These are phyloP conservation scores for Spea multiplicata DNA, from an alignment of 2,113 vertebrate genomes.

Conservation along the genomic window DNA sequence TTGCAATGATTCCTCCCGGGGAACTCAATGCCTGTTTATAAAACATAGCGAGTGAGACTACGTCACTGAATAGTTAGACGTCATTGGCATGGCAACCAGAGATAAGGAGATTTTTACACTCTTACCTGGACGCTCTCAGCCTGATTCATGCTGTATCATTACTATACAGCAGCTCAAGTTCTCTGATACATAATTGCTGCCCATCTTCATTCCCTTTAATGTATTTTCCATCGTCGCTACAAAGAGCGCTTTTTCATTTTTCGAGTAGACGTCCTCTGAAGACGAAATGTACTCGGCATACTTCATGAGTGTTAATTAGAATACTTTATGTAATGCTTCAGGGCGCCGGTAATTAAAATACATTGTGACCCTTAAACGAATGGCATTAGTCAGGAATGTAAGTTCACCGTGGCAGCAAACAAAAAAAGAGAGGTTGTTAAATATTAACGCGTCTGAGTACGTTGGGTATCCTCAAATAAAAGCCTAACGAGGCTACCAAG, in stretches of 20 bases:
- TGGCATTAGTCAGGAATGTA: too few relatives aligned
- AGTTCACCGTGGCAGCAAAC: too few relatives aligned
- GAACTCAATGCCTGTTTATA: conserved; percentile 57
- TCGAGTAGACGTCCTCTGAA: neutral
- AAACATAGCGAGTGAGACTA: conserved; percentile 52
- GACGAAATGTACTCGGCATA: neutral
- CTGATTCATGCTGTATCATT: conserved; percentile 53
- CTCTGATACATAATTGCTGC: conserved; percentile 44
- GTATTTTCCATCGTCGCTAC: neutral
- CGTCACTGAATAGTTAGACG: conserved; percentile 50
- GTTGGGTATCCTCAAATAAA: too few relatives aligned
- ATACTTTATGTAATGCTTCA: neutral
- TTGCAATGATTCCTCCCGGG: conserved; percentile 44
- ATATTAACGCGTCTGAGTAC: too few relatives aligned
- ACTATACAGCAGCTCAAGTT: conserved; percentile 50
- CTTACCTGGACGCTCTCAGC: conserved; percentile 41
- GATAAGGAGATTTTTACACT: conserved; percentile 58
- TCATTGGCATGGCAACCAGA: conserved; percentile 64
- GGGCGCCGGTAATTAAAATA: neutral
- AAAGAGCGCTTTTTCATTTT: neutral
- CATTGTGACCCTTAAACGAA: too few relatives aligned
- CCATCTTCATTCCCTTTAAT: conserved; percentile 13
- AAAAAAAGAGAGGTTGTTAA: too few relatives aligned
- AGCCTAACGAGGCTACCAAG: too few relatives aligned
- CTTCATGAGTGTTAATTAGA: conserved; percentile 11